Base-by-base conservation (phyloP, 2,113 vertebrate species). In the Dinomys branickii region DNA sequence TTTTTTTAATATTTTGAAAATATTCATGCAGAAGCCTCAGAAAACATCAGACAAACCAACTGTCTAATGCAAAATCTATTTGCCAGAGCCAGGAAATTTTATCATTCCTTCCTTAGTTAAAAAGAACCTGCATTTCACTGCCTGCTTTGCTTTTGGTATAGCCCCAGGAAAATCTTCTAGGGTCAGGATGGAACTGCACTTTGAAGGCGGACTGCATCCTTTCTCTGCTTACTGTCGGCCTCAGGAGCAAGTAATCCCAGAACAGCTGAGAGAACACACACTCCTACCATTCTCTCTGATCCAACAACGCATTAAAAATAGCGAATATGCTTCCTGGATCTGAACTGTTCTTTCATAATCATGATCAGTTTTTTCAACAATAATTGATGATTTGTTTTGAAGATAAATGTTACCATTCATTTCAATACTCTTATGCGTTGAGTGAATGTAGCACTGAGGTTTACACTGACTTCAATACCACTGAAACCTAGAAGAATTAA, bases 371-470 rank as follows among this genome's bases (percentile, higher is more conserved):
- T 96, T 17, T 41, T n/a, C 35, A 87, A 28, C 24, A 61, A 88
- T 82, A 50, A 47, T 19, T 30, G 33, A 12, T 93, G 80, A 71
- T 97, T 93, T 63, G 19, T 88, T 77, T 78, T 95, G 2, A 87
- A 84, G 38, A 69, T 20, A 97, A 92, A 80, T 65, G 54, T 67
- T 80, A 80, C 50, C 59, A n/a, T 73, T 56, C 24, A 80, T 94
- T 75, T 56, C 2, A 35, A 28, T 19, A 41, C 0, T 58, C 8
- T 58, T 65, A 35, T 14, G 0, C 61, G 71, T 58, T 67, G 22
- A 94, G 41, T 3, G 38, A 54, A 75, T 81, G 52, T 65, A 26
- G 26, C 54, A 24, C 41, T 13, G 65, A 63, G 33, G 85, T 1
- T 67, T 88, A 44, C 20, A 71, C 2, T 71, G 47, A 92, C 22